These are phyloP conservation scores for Bemisia tabaci DNA, from an alignment of 1,140 invertebrate species.

Conservation along the genomic window DNA sequence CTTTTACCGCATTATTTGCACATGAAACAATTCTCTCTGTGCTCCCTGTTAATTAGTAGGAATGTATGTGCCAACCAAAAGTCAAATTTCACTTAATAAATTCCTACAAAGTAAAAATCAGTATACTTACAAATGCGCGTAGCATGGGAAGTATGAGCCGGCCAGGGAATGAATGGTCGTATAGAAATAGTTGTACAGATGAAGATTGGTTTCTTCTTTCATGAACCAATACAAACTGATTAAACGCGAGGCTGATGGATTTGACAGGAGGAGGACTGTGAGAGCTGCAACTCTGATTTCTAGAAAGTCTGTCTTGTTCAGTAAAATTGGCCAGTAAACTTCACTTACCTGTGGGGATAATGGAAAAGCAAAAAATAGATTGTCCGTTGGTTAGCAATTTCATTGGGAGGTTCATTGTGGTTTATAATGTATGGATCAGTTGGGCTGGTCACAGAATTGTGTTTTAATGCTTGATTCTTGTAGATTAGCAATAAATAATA, in stretches of 20 bases:
- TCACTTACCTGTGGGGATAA: slow-evolving; percentile 45
- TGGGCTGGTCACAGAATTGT: too few species aligned
- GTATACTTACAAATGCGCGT: slow-evolving; percentile 40
- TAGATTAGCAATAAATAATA: too few species aligned
- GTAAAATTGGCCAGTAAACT: slow-evolving; percentile 50
- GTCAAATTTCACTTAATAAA: too few species aligned
- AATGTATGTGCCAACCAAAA: too few species aligned
- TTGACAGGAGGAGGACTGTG: slow-evolving; percentile 42
- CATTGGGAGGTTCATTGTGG: too few species aligned
- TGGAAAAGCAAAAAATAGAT: slow-evolving; percentile 9
- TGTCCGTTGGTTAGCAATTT: slow-evolving; percentile 3
- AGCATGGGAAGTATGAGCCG: slow-evolving; percentile 46
- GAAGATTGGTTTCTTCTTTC: slow-evolving; percentile 40
- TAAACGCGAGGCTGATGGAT: slow-evolving; percentile 44
- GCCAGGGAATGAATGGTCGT: slow-evolving; percentile 53
- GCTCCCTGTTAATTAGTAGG: too few species aligned
- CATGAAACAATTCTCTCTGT: too few species aligned
- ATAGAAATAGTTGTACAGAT: slow-evolving; percentile 55
- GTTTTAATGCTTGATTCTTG: too few species aligned
- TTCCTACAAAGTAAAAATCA: too few species aligned
- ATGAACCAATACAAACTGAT: slow-evolving; percentile 53
- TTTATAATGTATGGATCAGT: too few species aligned
- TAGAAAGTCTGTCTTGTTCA: slow-evolving; percentile 47
- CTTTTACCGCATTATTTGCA: too few species aligned
- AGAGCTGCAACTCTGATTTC: slow-evolving; percentile 49